Conservation (phyloP, 2,888 invertebrate genomes). For the Proisotoma minuta region DNA sequence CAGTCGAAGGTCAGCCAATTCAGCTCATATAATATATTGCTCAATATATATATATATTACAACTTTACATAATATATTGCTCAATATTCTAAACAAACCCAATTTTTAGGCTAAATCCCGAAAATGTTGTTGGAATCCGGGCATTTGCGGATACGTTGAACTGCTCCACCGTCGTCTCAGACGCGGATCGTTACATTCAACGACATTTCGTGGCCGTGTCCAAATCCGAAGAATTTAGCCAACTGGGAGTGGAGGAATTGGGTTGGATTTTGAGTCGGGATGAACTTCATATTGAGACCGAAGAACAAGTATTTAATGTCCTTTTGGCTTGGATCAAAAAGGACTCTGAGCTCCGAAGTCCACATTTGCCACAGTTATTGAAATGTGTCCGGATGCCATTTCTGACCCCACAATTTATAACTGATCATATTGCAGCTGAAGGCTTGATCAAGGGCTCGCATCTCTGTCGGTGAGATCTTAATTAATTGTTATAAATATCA, state of each 20-base stretch:
- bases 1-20: slow-evolving; percentile 59
- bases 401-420: slow-evolving; percentile 72
- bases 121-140: slow-evolving; percentile 73
- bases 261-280: slow-evolving; percentile 67
- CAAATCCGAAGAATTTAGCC: slow-evolving; percentile 69
- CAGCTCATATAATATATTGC: background rate
- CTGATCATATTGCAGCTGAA: slow-evolving; percentile 74
- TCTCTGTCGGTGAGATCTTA: slow-evolving; percentile 63
- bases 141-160: slow-evolving; percentile 74
- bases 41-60: background rate
- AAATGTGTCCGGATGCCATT: slow-evolving; percentile 72
- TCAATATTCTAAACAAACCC: slow-evolving; percentile 9
- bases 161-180: slow-evolving; percentile 64
- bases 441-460: slow-evolving; percentile 70
- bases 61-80: background rate
- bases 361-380: slow-evolving; percentile 65
- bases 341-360: slow-evolving; percentile 58
- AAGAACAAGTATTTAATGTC: slow-evolving; percentile 76
- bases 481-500: background rate
- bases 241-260: slow-evolving; percentile 60
- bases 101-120: slow-evolving; percentile 66
- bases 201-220: slow-evolving; percentile 73
- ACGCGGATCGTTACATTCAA: slow-evolving; percentile 73
- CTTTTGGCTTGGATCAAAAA: slow-evolving; percentile 74
- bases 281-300: slow-evolving; percentile 69